Percentiles rank a stretch among this genome's conserved stretches.
Evolutionary conservation across 2,888 invertebrate species (phyloP).

Genomic region (Acleris laterana): DNA sequence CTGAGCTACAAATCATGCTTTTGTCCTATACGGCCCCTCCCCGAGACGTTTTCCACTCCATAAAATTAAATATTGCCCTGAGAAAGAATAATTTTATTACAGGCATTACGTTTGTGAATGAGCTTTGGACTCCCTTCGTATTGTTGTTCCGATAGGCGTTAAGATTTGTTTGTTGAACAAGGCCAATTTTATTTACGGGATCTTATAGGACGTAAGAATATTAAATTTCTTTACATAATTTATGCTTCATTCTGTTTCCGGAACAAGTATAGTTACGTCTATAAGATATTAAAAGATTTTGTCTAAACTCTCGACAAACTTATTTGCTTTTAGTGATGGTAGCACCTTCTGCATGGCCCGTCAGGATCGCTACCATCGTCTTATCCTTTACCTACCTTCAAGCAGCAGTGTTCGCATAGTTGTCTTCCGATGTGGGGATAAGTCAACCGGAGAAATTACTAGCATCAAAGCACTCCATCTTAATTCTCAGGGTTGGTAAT

Average conservation of each 20-base stretch:
- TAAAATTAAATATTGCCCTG: slow-evolving; percentile 75
- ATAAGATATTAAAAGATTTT: no score
- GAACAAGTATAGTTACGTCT: neutral
- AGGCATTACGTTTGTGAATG: slow-evolving; percentile 44
- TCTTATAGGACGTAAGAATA: slow-evolving; percentile 16
- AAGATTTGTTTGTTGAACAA: slow-evolving; percentile 30
- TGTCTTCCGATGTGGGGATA: no score
- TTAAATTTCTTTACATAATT: slow-evolving; percentile 14
- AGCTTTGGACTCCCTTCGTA: slow-evolving; percentile 25
- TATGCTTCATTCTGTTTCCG: slow-evolving; percentile 6
- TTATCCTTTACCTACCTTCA: no score
- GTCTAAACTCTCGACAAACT: no score
- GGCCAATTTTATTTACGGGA: slow-evolving; percentile 20
- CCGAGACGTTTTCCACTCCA: slow-evolving; percentile 70
- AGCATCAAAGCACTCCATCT: no score
- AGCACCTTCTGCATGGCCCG: no score
- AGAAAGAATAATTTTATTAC: slow-evolving; percentile 65
- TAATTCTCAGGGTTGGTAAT: no score
- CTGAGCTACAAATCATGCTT: slow-evolving; percentile 72
- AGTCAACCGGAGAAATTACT: no score
- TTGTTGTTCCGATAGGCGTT: slow-evolving; percentile 25
- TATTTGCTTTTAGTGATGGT: no score
- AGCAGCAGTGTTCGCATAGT: no score
- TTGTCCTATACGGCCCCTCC: slow-evolving; percentile 64
- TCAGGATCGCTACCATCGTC: no score